phyloP scores from a whole-genome alignment of 2,797 vertebrate genomes.

The Salmo trutta region DNA sequence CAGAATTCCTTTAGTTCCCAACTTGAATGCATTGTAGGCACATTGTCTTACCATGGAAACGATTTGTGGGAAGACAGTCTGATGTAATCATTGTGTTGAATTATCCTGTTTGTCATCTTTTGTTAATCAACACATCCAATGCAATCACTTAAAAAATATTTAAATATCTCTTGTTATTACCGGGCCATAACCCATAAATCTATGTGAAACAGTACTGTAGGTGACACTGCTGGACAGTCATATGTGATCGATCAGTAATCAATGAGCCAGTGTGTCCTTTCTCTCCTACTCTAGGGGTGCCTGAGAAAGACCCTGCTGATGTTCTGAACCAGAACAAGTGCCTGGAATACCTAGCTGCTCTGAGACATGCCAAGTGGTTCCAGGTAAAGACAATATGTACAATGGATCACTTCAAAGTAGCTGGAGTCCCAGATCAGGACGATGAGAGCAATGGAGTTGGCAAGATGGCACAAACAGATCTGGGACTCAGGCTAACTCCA shows the following conservation, averaged over 20 bases:
- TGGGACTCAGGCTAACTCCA: no score
- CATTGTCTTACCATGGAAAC: not conserved
- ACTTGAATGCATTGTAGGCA: not conserved
- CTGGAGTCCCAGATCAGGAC: not conserved
- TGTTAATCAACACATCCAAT: not conserved
- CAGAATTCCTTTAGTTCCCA: not conserved
- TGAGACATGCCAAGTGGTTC: conserved; percentile 88
- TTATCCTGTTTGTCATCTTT: not conserved
- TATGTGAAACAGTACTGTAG: not conserved
- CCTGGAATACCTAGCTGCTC: conserved; percentile 80
- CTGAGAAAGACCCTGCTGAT: conserved; percentile 72
- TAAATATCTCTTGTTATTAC: not conserved
- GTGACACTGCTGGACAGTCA: not conserved
- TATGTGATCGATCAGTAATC: conserved; percentile 23
- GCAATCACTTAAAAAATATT: no score
- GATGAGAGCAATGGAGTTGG: not conserved
- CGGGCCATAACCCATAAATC: not conserved
- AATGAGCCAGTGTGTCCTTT: conserved; percentile 31
- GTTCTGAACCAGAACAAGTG: conserved; percentile 77
- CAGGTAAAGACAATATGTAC: conserved; percentile 74
- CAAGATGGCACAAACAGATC: no score
- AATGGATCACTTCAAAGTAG: not conserved
- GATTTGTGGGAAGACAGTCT: not conserved
- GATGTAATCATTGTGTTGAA: not conserved
- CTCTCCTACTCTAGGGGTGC: conserved; percentile 41